Base-by-base conservation (phyloP, 1,140 invertebrate genomes). In the Chrysomallon squamiferum region DNA sequence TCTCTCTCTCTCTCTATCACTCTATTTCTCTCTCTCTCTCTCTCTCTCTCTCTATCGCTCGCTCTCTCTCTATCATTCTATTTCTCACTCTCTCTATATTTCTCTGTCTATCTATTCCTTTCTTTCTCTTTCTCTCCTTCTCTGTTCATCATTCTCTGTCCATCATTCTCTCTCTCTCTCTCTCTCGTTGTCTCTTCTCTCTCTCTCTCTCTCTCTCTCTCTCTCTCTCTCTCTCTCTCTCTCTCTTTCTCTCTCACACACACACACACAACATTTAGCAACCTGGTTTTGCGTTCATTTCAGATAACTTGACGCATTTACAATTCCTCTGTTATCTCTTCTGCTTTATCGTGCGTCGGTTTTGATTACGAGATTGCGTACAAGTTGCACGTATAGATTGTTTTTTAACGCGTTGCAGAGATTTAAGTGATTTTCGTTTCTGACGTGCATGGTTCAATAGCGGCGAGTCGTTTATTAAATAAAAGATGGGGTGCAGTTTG, bases 181-280 rank as follows among this genome's bases (percentile, higher is more conserved):
- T 32, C 20, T 30, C 29, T 25, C 20, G n/a, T 20, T 30, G 4
- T 52, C 20, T 22, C 20, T 33, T 33, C 49, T 27, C 35, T 27
- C 33, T 15, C 25, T 38, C 41, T 43, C 43, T 25, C 41, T 27
- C 18, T 38, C 49, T 50, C 49, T 62, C 49, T 62, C 29, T 35
- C 49, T 62, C 61, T 52, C 49, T 62, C 60, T 49, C 60, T 62
- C 49, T n/a, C 49, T 54, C 61, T 35, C 35, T 57, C 54, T 45
- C 50, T 57, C 35, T 43, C 54, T 57, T 52, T 45, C 54, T 35
- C 27, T 65, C 38, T 58, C 45, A 43, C 54, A 22, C 54, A 11
- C n/a, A n/a, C n/a, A n/a, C n/a, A n/a, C n/a, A n/a, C n/a, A n/a
- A n/a, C n/a, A n/a, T n/a, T n/a, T n/a, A n/a, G n/a, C n/a, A n/a